phyloP scores from a whole-genome alignment of 2,797 vertebrate genomes.

The Podarcis lilfordi region DNA sequence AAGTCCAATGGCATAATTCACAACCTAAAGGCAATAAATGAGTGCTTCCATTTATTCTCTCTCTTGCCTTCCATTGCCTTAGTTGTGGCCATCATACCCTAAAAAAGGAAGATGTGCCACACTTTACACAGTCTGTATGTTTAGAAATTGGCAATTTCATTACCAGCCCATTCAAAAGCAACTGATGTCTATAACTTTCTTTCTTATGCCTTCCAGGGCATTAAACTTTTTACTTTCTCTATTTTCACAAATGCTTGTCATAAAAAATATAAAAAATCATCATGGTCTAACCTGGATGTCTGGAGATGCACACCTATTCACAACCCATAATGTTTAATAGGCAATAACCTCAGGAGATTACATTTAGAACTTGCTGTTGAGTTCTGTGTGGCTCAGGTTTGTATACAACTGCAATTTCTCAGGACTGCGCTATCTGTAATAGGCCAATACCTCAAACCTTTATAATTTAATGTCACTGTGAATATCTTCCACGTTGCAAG shows the following conservation, averaged over 20 bases:
- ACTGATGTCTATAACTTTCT: background rate
- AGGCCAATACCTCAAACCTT: background rate
- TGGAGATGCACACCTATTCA: background rate
- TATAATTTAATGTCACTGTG: background rate
- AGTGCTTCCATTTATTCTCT: too few species aligned
- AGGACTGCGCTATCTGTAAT: background rate
- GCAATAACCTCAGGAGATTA: background rate
- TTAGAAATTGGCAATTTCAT: slow-evolving; percentile 16
- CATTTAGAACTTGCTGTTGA: background rate
- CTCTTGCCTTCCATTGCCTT: background rate
- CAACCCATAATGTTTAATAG: background rate
- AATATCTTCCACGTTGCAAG: background rate
- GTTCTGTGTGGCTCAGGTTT: background rate
- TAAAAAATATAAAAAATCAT: background rate
- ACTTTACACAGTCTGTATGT: background rate
- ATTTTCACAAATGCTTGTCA: background rate
- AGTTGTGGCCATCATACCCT: background rate
- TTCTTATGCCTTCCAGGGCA: background rate
- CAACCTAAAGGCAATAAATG: background rate
- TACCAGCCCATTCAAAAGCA: background rate
- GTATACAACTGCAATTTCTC: background rate
- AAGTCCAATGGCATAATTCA: too few species aligned
- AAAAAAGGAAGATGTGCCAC: background rate
- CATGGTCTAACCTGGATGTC: background rate
- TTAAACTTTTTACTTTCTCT: background rate